These are phyloP conservation scores for Rhadinocentrus ornatus DNA, from an alignment of 2,797 vertebrate genomes.

Conservation along the genomic window DNA sequence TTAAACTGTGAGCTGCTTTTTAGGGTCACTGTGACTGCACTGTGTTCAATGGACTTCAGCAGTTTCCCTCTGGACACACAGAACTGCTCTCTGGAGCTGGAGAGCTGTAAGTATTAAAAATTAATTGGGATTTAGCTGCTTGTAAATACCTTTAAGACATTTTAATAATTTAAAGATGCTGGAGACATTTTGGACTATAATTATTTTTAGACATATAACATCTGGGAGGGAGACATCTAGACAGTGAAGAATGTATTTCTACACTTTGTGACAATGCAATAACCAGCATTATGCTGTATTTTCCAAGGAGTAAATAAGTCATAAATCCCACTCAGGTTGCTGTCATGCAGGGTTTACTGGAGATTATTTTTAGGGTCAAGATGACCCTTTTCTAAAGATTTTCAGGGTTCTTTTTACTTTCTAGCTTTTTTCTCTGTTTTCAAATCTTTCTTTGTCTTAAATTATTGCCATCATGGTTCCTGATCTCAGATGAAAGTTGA, in stretches of 20 bases:
- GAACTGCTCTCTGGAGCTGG: conserved; percentile 93
- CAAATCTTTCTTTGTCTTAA: not conserved
- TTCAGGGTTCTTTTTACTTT: conserved; percentile 9
- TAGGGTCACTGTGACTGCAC: conserved; percentile 92
- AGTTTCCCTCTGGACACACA: conserved; percentile 94
- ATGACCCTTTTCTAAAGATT: conserved; percentile 4
- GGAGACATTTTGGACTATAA: not conserved
- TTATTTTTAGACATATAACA: not conserved
- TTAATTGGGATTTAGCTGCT: not conserved
- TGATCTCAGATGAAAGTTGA: conserved; percentile 60
- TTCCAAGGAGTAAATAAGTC: conserved; percentile 25
- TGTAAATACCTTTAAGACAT: not conserved
- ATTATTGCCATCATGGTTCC: conserved; percentile 43
- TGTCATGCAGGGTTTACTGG: conserved; percentile 41
- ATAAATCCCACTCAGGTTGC: conserved; percentile 8
- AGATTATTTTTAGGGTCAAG: conserved; percentile 35
- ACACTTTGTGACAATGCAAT: conserved; percentile 11
- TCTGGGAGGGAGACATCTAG: not conserved
- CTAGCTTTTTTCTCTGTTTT: not conserved
- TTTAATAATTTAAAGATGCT: conserved; percentile 16
- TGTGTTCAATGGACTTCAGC: conserved; percentile 95
- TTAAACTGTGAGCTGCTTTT: conserved; percentile 61
- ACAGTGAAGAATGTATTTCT: conserved; percentile 2
- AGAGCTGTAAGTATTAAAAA: conserved; percentile 90
- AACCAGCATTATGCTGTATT: conserved; percentile 15